Percentiles rank a stretch among this genome's conserved stretches.
Conservation (phyloP, 1,140 invertebrate genomes). For the Papilio glaucus region DNA sequence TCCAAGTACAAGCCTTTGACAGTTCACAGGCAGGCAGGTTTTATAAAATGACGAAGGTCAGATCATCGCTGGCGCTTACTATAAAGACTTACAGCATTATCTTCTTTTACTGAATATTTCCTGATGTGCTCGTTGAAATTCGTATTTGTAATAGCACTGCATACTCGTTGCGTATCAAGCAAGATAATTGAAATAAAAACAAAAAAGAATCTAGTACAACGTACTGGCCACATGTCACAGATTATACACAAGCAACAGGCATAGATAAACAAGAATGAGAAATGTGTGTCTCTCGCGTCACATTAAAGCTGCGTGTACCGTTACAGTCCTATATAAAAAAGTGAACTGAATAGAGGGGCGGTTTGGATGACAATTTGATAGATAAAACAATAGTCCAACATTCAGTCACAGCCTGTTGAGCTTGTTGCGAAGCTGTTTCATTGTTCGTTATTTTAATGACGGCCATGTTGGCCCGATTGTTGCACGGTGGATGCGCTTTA, state of each 20-base stretch:
- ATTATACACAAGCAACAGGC: constrained; percentile 32
- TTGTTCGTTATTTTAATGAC: constrained; percentile 75
- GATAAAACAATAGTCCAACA: constrained; percentile 68
- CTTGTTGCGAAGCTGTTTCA: constrained; percentile 71
- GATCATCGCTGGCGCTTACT: no score
- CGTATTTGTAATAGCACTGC: constrained; percentile 61
- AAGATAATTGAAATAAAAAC: constrained; percentile 43
- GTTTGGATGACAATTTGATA: constrained; percentile 70
- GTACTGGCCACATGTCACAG: constrained; percentile 46
- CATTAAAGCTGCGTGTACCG: constrained; percentile 48
- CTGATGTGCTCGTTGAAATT: constrained; percentile 67
- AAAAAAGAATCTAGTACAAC: constrained; percentile 38
- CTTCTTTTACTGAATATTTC: constrained; percentile 61
- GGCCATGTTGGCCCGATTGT: constrained; percentile 64
- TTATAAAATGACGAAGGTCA: no score
- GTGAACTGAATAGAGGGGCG: constrained; percentile 54
- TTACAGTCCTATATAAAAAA: constrained; percentile 70
- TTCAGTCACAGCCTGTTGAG: constrained; percentile 67
- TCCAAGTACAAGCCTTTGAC: no score
- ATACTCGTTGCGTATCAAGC: constrained; percentile 43
- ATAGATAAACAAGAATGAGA: constrained; percentile 40
- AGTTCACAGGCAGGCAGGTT: no score
- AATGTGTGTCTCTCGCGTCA: constrained; percentile 44
- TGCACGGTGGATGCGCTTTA: constrained; percentile 62
- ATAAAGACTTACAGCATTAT: constrained; percentile 56